Evolutionary conservation across 1,140 invertebrate species (phyloP).

Genomic region (Diabrotica undecimpunctata): DNA sequence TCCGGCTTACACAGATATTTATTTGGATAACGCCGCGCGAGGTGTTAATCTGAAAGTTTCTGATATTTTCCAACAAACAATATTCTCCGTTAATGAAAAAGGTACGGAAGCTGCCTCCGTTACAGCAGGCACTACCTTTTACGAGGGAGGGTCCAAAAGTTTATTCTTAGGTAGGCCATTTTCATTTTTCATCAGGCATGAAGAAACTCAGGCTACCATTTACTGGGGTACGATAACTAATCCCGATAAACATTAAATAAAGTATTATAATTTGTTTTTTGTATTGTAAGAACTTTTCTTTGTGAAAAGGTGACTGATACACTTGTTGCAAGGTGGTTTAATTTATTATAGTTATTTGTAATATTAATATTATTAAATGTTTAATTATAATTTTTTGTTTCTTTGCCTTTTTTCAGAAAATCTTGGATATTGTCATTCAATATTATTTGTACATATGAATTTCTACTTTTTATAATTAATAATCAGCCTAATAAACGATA

Average conservation of each 20-base stretch:
- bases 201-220: conserved; percentile 54
- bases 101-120: conserved; percentile 69
- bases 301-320: conserved; percentile 2
- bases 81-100: conserved; percentile 61
- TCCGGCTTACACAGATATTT: conserved; percentile 19
- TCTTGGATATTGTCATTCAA: too few relatives aligned
- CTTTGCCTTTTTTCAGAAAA: too few relatives aligned
- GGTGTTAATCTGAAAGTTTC: conserved; percentile 26
- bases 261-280: neutral
- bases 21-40: conserved; percentile 22
- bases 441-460: too few relatives aligned
- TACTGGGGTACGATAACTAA: conserved; percentile 58
- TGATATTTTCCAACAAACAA: conserved; percentile 38
- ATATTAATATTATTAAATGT: neutral
- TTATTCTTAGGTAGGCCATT: conserved; percentile 63
- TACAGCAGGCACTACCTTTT: conserved; percentile 54
- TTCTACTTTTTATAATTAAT: too few relatives aligned
- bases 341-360: neutral
- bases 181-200: conserved; percentile 66
- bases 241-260: conserved; percentile 18
- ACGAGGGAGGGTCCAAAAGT: conserved; percentile 31
- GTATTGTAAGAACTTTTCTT: neutral
- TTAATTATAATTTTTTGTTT: too few relatives aligned
- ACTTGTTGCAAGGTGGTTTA: neutral
- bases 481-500: too few relatives aligned